phyloP scores from a whole-genome alignment of 2,888 invertebrate genomes.

The Limnephilus lunatus region DNA sequence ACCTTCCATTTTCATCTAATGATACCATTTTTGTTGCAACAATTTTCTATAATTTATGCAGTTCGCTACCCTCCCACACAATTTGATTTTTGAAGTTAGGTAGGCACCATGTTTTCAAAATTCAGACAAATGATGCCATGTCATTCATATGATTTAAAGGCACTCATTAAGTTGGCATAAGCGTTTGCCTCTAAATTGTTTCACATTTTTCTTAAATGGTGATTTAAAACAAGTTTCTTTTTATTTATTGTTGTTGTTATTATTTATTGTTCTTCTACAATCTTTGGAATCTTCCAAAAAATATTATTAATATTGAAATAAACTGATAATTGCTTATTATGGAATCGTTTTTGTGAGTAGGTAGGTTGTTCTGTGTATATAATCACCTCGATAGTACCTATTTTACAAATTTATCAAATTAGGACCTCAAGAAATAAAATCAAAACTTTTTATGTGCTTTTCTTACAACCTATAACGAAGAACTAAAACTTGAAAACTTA shows the following conservation, averaged over 20 bases:
- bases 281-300: not conserved
- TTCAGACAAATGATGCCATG: not conserved
- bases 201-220: too few relatives aligned
- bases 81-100: not conserved
- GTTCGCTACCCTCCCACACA: not conserved
- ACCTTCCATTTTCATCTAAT: not conserved
- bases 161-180: not conserved
- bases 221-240: not conserved
- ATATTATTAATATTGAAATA: not conserved
- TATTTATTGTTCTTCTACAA: not conserved
- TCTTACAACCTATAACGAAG: too few relatives aligned
- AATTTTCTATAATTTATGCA: not conserved
- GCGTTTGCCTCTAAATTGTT: not conserved
- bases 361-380: too few relatives aligned
- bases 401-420: not conserved
- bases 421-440: too few relatives aligned
- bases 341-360: not conserved
- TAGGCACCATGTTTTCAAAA: not conserved
- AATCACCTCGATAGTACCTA: not conserved
- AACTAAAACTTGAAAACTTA: too few relatives aligned
- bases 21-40: not conserved
- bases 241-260: too few relatives aligned
- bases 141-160: not conserved
- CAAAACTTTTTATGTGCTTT: too few relatives aligned
- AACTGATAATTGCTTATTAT: not conserved